phyloP scores from a whole-genome alignment of 2,113 vertebrate species.

The Dipodomys ordii region DNA sequence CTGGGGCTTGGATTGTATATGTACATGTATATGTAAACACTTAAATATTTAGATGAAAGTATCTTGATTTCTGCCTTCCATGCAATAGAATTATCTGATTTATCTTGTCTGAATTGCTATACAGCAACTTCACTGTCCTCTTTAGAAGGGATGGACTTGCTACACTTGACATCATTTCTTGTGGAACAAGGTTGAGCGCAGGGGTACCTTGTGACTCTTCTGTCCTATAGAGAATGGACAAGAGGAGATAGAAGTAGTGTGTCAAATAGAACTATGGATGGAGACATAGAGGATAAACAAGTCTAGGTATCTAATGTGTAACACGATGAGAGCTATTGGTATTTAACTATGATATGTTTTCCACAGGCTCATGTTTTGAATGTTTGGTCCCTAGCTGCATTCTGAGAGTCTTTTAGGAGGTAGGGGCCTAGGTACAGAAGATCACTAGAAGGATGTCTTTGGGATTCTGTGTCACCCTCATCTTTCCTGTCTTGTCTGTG shows the following conservation, averaged over 20 bases:
- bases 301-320: background rate
- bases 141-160: background rate
- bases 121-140: background rate
- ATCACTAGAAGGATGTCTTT: too few relatives aligned
- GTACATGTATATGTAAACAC: background rate
- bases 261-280: too few relatives aligned
- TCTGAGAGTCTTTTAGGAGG: too few relatives aligned
- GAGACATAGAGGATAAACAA: too few relatives aligned
- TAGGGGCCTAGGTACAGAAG: too few relatives aligned
- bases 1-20: too few relatives aligned
- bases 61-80: constrained; percentile 1
- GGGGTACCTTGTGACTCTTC: background rate
- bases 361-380: too few relatives aligned
- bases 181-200: background rate
- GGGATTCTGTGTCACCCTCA: too few relatives aligned
- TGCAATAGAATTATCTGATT: background rate
- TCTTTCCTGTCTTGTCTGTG: too few relatives aligned
- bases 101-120: background rate
- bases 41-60: constrained; percentile 25
- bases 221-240: background rate
- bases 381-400: too few relatives aligned
- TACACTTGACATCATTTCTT: background rate
- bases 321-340: too few relatives aligned
- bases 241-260: background rate
- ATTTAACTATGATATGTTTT: too few relatives aligned